Conservation (phyloP, 2,797 vertebrate species). For the Apodemus agrarius region DNA sequence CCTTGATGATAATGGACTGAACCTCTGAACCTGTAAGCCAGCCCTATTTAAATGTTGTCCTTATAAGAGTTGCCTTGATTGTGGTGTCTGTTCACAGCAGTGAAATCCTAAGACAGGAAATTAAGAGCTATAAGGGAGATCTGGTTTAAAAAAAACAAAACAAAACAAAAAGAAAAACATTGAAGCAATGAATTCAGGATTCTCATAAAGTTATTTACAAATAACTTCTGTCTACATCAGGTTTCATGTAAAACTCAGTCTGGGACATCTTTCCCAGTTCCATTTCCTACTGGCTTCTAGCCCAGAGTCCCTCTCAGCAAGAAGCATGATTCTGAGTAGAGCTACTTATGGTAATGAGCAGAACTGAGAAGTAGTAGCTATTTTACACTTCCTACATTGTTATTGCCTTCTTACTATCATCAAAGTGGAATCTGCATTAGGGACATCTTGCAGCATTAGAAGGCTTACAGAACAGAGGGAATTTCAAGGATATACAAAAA, state of each 20-base stretch:
- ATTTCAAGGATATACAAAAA: slow-evolving; percentile 45
- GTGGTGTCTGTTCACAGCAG: too few species aligned
- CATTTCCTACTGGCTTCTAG: slow-evolving; percentile 7
- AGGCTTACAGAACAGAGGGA: slow-evolving; percentile 23
- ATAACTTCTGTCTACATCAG: background rate
- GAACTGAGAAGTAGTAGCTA: slow-evolving; percentile 33
- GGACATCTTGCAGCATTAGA: background rate
- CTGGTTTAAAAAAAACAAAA: background rate
- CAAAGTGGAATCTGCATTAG: background rate
- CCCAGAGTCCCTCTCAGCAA: background rate
- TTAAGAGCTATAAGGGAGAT: background rate
- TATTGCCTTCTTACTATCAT: slow-evolving; percentile 35
- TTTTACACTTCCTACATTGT: slow-evolving; percentile 50
- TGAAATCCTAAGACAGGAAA: background rate
- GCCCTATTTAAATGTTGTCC: too few species aligned
- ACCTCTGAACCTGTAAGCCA: too few species aligned
- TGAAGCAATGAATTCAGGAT: background rate
- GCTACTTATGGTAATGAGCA: slow-evolving; percentile 58
- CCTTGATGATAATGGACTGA: too few species aligned
- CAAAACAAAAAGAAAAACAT: background rate
- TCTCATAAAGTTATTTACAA: background rate
- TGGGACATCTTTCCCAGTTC: background rate
- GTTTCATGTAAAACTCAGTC: slow-evolving; percentile 44
- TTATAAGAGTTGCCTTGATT: too few species aligned
- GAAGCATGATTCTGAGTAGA: background rate